phyloP scores from a whole-genome alignment of 2,888 invertebrate genomes.

The Plagodis pulveraria region DNA sequence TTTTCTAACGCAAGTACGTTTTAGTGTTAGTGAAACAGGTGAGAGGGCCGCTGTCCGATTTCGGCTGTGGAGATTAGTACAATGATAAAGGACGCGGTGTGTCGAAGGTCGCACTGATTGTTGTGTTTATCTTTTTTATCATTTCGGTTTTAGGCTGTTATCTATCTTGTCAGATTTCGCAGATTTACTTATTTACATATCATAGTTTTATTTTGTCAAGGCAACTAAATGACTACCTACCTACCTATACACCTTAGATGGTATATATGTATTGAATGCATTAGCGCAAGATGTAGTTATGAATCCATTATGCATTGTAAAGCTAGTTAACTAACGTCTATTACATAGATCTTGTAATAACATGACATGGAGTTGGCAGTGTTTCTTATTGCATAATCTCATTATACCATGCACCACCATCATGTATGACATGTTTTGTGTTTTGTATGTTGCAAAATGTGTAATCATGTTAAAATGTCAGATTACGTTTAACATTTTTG shows the following conservation, averaged over 20 bases:
- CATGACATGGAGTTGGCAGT: constrained; percentile 4
- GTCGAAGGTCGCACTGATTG: constrained; percentile 65
- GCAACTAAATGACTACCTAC: neutral
- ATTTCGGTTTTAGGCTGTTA: constrained; percentile 40
- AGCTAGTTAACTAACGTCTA: constrained; percentile 12
- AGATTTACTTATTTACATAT: neutral
- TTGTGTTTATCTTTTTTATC: constrained; percentile 65
- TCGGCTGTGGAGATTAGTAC: constrained; percentile 43
- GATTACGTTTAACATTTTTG: constrained; percentile 14
- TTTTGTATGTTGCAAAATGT: constrained; percentile 8
- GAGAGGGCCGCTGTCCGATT: constrained; percentile 42
- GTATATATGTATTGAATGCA: constrained; percentile 8
- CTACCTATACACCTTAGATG: neutral
- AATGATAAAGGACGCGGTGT: constrained; percentile 48
- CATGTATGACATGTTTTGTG: too few species aligned
- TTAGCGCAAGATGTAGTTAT: constrained; percentile 18
- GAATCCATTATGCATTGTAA: constrained; percentile 17
- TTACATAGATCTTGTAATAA: constrained; percentile 10
- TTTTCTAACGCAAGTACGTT: constrained; percentile 71
- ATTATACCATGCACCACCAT: constrained; percentile 6
- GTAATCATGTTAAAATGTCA: constrained; percentile 6
- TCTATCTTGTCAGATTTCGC: constrained; percentile 30
- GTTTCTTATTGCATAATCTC: constrained; percentile 12
- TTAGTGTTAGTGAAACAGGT: constrained; percentile 59
- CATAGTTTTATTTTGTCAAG: neutral